Conservation (phyloP, 2,113 vertebrate species). For the Zingel zingel region DNA sequence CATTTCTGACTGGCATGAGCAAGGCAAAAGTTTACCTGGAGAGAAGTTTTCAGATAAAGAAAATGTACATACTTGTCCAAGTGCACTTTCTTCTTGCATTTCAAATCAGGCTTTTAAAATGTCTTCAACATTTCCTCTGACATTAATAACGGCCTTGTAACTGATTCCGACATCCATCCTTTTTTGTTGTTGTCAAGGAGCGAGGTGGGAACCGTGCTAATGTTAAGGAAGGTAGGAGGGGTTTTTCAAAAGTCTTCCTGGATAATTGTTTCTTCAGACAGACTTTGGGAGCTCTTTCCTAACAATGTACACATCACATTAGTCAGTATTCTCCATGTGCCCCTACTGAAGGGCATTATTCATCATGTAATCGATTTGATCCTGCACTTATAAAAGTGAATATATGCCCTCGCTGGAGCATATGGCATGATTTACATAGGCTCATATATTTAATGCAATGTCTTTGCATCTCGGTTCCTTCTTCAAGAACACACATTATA, state of each 20-base stretch:
- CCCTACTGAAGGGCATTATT: conserved; percentile 30
- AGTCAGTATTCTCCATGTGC: conserved; percentile 28
- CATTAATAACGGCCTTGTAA: conserved; percentile 26
- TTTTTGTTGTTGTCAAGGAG: conserved; percentile 15
- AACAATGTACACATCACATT: conserved; percentile 35
- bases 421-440: conserved; percentile 40
- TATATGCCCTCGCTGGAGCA: conserved; percentile 16
- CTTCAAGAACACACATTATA: conserved; percentile 24
- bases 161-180: conserved; percentile 16
- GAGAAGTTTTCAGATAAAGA: background rate
- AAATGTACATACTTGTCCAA: conserved; percentile 4
- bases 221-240: conserved; percentile 4
- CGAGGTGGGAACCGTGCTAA: background rate
- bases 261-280: conserved; percentile 5
- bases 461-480: conserved; percentile 20
- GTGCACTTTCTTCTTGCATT: conserved; percentile 29
- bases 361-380: conserved; percentile 33
- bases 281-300: background rate
- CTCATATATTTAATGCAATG: conserved; percentile 21
- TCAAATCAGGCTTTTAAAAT: conserved; percentile 31
- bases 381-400: conserved; percentile 1
- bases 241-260: background rate
- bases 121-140: conserved; percentile 20
- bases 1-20: conserved; percentile 21
- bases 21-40: conserved; percentile 3